phyloP scores from a whole-genome alignment of 53 echinoderm and acorn worm genomes.

The Apostichopus leukothele region DNA sequence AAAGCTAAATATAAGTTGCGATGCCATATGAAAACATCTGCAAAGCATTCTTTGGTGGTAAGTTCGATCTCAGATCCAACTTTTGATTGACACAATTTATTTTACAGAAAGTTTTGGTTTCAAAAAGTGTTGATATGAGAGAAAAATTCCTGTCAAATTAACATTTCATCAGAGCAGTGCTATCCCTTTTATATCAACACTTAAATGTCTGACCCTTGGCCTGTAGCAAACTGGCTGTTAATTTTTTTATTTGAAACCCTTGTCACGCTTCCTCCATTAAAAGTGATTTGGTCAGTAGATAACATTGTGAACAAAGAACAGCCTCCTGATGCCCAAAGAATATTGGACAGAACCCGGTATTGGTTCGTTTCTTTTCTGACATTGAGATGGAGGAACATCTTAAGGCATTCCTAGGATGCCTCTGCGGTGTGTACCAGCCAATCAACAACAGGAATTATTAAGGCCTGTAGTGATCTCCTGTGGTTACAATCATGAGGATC shows the following conservation, averaged over 20 bases:
- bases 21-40: too few relatives aligned
- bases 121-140: background rate
- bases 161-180: background rate
- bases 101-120: too few relatives aligned
- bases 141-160: background rate
- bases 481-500: conserved; percentile 13
- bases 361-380: background rate
- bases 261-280: too few relatives aligned
- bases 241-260: background rate
- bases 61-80: too few relatives aligned
- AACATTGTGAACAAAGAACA: background rate
- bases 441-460: background rate
- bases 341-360: too few relatives aligned
- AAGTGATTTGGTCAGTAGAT: background rate
- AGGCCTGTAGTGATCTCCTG: conserved; percentile 17
- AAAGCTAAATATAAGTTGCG: too few relatives aligned
- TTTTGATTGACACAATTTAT: too few relatives aligned
- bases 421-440: background rate
- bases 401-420: conserved; percentile 39
- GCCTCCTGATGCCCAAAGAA: too few relatives aligned
- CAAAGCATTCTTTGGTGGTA: too few relatives aligned
- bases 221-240: background rate
- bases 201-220: background rate
- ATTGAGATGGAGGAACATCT: background rate
- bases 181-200: background rate